Evolutionary conservation across 2,797 vertebrate species (phyloP).

Genomic region (Acridotheres tristis): DNA sequence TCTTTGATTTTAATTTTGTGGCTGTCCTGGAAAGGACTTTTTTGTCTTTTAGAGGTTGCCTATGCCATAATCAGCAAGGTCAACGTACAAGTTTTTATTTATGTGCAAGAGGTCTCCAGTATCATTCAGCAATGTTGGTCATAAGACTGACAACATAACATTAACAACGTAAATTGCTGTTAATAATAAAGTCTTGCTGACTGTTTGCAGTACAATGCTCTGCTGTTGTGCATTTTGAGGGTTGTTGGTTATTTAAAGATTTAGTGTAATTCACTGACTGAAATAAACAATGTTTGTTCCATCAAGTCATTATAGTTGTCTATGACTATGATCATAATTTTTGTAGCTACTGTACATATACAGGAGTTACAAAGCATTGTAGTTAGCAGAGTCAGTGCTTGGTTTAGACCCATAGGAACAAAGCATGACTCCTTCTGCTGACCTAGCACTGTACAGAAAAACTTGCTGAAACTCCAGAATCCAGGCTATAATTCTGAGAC

Average conservation of each 20-base stretch:
- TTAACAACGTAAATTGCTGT: not conserved
- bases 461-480: not conserved
- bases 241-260: not conserved
- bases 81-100: not conserved
- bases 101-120: not conserved
- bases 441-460: not conserved
- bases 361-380: not conserved
- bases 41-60: not conserved
- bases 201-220: not conserved
- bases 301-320: not conserved
- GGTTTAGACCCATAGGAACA: not conserved
- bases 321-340: not conserved
- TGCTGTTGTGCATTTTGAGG: not conserved
- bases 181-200: not conserved
- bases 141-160: not conserved
- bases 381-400: rapidly evolving
- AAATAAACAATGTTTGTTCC: not conserved
- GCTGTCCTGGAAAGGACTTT: not conserved
- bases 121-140: not conserved
- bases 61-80: not conserved
- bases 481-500: not conserved
- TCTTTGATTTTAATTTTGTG: not conserved
- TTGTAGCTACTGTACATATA: not conserved
- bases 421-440: not conserved
- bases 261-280: not conserved